Percentiles rank a stretch among this genome's conserved stretches.
Conservation (phyloP, 2,797 vertebrate genomes). For the Gastrophryne carolinensis region DNA sequence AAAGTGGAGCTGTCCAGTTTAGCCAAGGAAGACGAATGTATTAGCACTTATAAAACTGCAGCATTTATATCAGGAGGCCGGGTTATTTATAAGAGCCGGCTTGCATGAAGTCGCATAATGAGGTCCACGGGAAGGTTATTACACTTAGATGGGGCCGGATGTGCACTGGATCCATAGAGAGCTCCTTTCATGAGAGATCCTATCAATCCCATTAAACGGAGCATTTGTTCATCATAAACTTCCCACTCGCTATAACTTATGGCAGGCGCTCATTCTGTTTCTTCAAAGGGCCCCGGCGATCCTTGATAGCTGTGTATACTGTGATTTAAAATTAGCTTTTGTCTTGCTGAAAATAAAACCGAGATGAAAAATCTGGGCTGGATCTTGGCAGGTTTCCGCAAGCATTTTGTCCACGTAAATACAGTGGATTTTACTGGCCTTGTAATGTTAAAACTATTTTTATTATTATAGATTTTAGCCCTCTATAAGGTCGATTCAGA, state of each 20-base stretch:
- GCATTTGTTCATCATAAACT: slow-evolving; percentile 55
- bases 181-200: slow-evolving; percentile 57
- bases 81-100: slow-evolving; percentile 13
- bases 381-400: background rate
- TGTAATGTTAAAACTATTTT: background rate
- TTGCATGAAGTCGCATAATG: background rate
- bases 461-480: background rate
- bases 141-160: slow-evolving; percentile 56
- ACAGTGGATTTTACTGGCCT: background rate
- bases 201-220: slow-evolving; percentile 57
- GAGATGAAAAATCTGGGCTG: slow-evolving; percentile 1
- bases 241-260: slow-evolving; percentile 46
- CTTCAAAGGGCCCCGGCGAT: slow-evolving; percentile 59
- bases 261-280: slow-evolving; percentile 20
- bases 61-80: slow-evolving; percentile 36
- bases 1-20: slow-evolving; percentile 46
- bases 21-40: slow-evolving; percentile 32
- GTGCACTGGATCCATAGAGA: slow-evolving; percentile 52
- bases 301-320: slow-evolving; percentile 7
- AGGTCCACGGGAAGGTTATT: slow-evolving; percentile 48
- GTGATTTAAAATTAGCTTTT: slow-evolving; percentile 52
- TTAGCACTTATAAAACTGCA: slow-evolving; percentile 39
- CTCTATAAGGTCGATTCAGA: no score
- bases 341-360: slow-evolving; percentile 3
- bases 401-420: background rate